Conservation (phyloP, 2,113 vertebrate species). For the Nansenia antarctica region DNA sequence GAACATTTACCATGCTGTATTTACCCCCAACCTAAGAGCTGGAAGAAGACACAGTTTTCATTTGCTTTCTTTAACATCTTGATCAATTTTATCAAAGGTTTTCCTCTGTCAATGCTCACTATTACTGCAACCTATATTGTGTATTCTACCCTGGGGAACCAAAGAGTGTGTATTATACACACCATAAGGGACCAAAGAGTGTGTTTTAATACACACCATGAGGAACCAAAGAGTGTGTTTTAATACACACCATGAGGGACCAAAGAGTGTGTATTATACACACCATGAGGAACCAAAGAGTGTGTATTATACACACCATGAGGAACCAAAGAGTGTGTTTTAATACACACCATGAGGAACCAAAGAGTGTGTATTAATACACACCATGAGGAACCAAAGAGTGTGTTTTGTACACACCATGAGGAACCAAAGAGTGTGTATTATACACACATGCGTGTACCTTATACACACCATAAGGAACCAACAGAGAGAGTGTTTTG, state of each 20-base stretch:
- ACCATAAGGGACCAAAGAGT: constrained; percentile 47
- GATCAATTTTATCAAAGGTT: neutral
- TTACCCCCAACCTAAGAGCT: neutral
- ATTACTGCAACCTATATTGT: neutral
- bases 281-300: constrained; percentile 49
- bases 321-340: constrained; percentile 42
- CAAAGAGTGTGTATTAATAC: constrained; percentile 42
- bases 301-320: no score
- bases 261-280: constrained; percentile 44
- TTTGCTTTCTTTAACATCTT: neutral
- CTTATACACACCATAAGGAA: constrained; percentile 53
- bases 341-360: constrained; percentile 51
- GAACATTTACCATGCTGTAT: neutral
- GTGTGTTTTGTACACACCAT: constrained; percentile 46
- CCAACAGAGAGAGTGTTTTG: constrained; percentile 40
- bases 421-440: constrained; percentile 48
- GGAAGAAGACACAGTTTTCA: neutral
- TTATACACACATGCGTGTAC: no score
- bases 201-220: constrained; percentile 43
- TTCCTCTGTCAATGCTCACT: neutral
- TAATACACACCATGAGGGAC: constrained; percentile 51
- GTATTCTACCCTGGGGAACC: constrained; percentile 48
- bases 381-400: constrained; percentile 49
- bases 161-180: constrained; percentile 46
- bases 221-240: constrained; percentile 49